Evolutionary conservation across 2,113 vertebrate genomes (phyloP).

Genomic region (Sander vitreus): DNA sequence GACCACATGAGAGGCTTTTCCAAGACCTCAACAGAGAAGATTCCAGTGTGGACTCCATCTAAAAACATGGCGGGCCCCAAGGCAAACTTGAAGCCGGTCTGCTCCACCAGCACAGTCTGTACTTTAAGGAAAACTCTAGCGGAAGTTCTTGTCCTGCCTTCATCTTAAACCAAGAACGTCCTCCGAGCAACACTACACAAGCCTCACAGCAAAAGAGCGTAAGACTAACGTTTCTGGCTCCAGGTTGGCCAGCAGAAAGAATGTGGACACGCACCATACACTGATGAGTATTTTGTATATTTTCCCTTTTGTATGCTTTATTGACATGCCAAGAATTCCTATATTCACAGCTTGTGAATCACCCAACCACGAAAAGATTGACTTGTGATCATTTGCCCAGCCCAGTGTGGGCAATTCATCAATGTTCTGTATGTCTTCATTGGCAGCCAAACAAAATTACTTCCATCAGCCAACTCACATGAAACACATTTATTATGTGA

Average conservation of each 20-base stretch:
- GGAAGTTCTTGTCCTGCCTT: constrained; percentile 8
- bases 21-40: constrained; percentile 42
- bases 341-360: constrained; percentile 43
- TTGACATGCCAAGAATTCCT: constrained; percentile 50
- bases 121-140: constrained; percentile 11
- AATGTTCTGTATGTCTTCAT: constrained; percentile 41
- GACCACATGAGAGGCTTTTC: constrained; percentile 52
- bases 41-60: constrained; percentile 33
- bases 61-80: constrained; percentile 40
- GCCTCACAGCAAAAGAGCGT: neutral
- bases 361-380: constrained; percentile 22
- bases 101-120: constrained; percentile 25
- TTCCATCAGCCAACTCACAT: constrained; percentile 15
- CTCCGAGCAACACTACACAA: neutral
- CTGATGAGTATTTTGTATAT: constrained; percentile 22
- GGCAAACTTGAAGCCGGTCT: constrained; percentile 40
- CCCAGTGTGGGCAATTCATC: constrained; percentile 31
- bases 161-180: constrained; percentile 20
- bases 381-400: constrained; percentile 33
- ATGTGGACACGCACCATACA: constrained; percentile 13
- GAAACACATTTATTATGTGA: constrained; percentile 39
- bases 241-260: constrained; percentile 22
- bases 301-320: constrained; percentile 29
- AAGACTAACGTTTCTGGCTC: neutral
- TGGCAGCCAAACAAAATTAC: constrained; percentile 29